A percentile compares a stretch with the other conserved stretches of the same genome.
Evolutionary conservation across 2,797 vertebrate genomes (phyloP).

Genomic region (Linurgus olivaceus): DNA sequence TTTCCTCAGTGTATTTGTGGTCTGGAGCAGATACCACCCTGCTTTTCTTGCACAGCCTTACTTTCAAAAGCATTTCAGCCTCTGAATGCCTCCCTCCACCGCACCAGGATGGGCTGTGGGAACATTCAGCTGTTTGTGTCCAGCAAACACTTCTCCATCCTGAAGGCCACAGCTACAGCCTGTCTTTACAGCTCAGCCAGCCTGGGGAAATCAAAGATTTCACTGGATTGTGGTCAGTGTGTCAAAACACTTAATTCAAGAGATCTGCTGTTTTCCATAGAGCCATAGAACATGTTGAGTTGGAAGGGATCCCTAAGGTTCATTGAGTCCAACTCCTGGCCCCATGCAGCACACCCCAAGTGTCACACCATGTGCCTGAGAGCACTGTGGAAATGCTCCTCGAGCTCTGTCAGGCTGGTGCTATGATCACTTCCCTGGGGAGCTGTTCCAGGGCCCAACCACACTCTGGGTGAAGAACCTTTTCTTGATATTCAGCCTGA

Average conservation of each 20-base stretch:
- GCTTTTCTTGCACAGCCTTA: background rate
- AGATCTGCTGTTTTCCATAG: background rate
- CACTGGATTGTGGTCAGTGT: background rate
- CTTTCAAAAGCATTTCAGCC: background rate
- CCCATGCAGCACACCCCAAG: background rate
- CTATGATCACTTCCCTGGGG: background rate
- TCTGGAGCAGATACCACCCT: background rate
- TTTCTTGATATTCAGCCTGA: background rate
- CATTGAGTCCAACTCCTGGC: background rate
- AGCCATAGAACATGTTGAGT: background rate
- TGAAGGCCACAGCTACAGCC: fast-evolving
- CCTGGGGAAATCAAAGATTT: background rate
- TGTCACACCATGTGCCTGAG: background rate
- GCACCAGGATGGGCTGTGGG: background rate
- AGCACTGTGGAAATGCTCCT: background rate
- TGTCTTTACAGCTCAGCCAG: background rate
- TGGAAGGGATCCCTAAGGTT: background rate
- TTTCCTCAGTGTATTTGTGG: background rate
- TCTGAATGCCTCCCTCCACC: background rate
- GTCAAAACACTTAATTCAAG: background rate
- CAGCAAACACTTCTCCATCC: background rate
- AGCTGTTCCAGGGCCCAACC: background rate
- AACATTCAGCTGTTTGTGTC: background rate
- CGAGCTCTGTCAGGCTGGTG: background rate
- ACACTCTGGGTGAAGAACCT: background rate